Base-by-base conservation (phyloP, 1,140 invertebrate species). In the Solenopsis invicta region DNA sequence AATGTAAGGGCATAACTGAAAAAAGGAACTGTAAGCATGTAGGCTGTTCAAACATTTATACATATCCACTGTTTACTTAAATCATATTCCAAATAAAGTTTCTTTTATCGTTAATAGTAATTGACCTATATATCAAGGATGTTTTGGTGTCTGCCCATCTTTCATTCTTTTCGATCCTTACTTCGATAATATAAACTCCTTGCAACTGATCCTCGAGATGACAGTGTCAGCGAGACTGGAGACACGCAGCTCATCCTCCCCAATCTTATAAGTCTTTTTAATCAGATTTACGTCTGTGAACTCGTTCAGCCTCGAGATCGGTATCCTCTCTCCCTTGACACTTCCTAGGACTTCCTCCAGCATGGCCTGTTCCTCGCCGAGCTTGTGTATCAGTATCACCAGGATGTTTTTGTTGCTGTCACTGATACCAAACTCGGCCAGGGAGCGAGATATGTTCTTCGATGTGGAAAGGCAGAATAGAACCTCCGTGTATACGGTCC, bases 401-500 rank as follows among this genome's bases (percentile, higher is more conserved):
- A 97, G 88, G 69, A 97, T 91, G 80, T 96, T 95, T 9, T 92
- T 94, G 41, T 96, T 96, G 10, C 91, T 93, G 48, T 97, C 96
- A 67, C 95, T 94, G 67, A 97, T 95, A 16, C 97, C 97, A 95
- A 97, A 97, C 81, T 95, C 96, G 29, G 92, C 94, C 61, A 98
- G 93, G 75, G 97, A 97, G 88, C 96, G 96, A 2, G 96, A 95
- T 84, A 97, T 97, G 90, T 97, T 97, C 92, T 97, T 97, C 0
- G 96, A 96, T 16, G 96, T 92, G 0, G 97, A 97, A 66, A 98
- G 94, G 92, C 96, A 97, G 90, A 96, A 98, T 48, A 98, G 90
- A 50, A 97, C 96, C 95, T 98, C 97, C 0, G 96, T 96, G 89
- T 95, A 96, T 2, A 97, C 90, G 50, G 94, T 96, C 90, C 96